Base-by-base conservation (phyloP, 2,113 vertebrate genomes). In the Danionella cerebrum region DNA sequence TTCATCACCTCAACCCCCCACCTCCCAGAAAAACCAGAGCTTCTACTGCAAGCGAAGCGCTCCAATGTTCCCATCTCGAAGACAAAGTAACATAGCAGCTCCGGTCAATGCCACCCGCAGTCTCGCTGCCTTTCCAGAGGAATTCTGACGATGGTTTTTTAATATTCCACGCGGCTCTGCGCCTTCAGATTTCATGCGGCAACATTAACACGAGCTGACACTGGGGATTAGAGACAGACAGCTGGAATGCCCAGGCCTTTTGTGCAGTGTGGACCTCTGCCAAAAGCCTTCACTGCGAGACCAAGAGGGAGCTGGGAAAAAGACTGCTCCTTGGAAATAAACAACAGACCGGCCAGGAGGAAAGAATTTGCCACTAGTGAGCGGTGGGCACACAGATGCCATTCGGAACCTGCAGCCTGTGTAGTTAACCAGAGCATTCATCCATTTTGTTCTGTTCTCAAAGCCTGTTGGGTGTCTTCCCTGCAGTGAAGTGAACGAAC, bases 151-250 rank as follows among this genome's bases (percentile, higher is more conserved):
- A 86, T 88, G 84, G 89, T 91, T 92, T 90, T 91, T 93, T 91
- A 92, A 94, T 94, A 92, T 97, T 94, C 90, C 85, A 89, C 84
- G 89, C 90, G 79, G 90, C 91, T 92, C 89, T 92, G 90, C 87
- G 84, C 91, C 91, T 89, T 95, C 91, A 90, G 93, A 94, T 95
- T 95, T 98, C 92, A 96, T 87, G 90, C 90, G 90, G 90, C 90
- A 94, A 93, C 93, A 92, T 96, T 98, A 98, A 97, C 93, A 85
- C 87, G 90, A 94, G 89, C 92, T 98, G 95, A 98, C 94, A 96
- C 91, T 88, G 86, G 90, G 95, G 95, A 98, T 98, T 97, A 97
- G 90, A 91, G 80, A 90, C 92, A 95, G 94, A 95, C 93, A 95
- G 93, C 91, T 94, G 93, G 93, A 96, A 97, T 98, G 92, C 92